phyloP scores from a whole-genome alignment of 2,888 invertebrate species.

The Sinohyriopsis cumingii region DNA sequence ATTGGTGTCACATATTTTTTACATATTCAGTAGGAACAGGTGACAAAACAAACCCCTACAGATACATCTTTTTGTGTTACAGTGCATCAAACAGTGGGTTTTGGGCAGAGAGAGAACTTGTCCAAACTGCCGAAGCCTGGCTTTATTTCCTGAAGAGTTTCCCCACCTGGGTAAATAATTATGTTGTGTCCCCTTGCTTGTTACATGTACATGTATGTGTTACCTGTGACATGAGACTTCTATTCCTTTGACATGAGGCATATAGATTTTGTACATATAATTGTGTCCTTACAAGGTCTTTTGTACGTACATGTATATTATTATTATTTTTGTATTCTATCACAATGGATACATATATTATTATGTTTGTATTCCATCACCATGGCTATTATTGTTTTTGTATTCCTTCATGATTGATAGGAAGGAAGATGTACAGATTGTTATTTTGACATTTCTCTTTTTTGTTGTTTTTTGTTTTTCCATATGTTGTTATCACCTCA shows the following conservation, averaged over 20 bases:
- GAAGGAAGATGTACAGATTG: too few species aligned
- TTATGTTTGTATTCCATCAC: background rate
- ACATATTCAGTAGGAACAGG: background rate
- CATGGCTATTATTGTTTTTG: background rate
- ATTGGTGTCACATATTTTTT: too few species aligned
- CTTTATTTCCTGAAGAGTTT: constrained; percentile 61
- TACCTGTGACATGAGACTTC: too few species aligned
- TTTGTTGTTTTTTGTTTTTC: too few species aligned
- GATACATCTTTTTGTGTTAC: constrained; percentile 24
- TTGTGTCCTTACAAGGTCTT: too few species aligned
- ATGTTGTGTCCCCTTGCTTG: background rate
- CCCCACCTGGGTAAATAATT: constrained; percentile 48
- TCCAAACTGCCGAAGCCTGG: constrained; percentile 58
- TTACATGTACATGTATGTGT: background rate
- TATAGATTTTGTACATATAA: too few species aligned
- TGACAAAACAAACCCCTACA: background rate
- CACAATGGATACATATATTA: background rate
- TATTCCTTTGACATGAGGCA: too few species aligned
- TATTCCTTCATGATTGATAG: background rate
- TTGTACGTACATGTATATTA: background rate
- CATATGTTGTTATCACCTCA: too few species aligned
- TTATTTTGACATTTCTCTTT: too few species aligned
- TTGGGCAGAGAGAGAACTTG: constrained; percentile 58
- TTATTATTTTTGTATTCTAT: background rate
- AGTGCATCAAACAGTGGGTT: constrained; percentile 64